These are phyloP conservation scores for Ciconia nigra DNA, from an alignment of 2,797 vertebrate species.

Conservation along the genomic window DNA sequence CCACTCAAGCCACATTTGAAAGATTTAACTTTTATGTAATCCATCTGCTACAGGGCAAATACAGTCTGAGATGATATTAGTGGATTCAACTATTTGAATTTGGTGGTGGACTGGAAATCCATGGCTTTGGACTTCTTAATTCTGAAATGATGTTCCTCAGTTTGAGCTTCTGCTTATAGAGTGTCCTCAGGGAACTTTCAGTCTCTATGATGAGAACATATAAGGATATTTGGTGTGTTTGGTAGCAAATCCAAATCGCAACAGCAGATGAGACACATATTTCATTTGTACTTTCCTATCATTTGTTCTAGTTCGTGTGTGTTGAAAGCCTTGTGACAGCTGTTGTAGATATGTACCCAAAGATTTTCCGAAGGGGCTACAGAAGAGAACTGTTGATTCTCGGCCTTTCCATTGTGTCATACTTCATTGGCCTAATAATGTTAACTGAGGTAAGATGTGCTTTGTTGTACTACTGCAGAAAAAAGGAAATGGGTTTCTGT, in stretches of 20 bases:
- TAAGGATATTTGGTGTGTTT: not conserved
- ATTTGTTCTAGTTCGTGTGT: slow-evolving; percentile 88
- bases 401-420: slow-evolving; percentile 89
- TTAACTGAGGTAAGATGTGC: slow-evolving; percentile 83
- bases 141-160: not conserved
- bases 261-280: not conserved
- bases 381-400: slow-evolving; percentile 93
- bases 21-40: not conserved
- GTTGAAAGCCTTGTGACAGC: slow-evolving; percentile 98
- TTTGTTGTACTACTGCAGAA: not conserved
- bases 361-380: slow-evolving; percentile 93
- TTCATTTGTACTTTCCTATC: not conserved
- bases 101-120: not conserved
- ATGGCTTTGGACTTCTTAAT: not conserved
- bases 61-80: not conserved
- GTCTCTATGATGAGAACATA: not conserved
- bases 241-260: not conserved
- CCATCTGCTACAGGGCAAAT: not conserved
- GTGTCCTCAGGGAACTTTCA: not conserved
- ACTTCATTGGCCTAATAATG: slow-evolving; percentile 93
- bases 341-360: slow-evolving; percentile 97
- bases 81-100: not conserved
- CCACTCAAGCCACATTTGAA: not conserved
- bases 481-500: not conserved
- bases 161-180: not conserved